A percentile compares a stretch with the other conserved stretches of the same genome.
These are phyloP conservation scores for Caenorhabditis briggsae DNA, from an alignment of 1,140 invertebrate species.

Conservation along the genomic window DNA sequence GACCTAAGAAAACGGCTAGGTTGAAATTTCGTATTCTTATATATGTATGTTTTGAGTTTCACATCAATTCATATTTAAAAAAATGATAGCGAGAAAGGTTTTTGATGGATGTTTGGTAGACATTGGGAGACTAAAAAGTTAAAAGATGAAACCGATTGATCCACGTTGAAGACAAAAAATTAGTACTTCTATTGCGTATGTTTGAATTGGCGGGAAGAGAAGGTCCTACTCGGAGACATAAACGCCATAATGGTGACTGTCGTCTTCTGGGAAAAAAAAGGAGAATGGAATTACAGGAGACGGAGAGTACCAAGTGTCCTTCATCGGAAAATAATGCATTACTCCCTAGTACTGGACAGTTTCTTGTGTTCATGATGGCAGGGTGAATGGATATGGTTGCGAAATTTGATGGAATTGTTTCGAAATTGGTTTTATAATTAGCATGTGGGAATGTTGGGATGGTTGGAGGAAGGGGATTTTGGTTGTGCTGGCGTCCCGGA, in stretches of 20 bases:
- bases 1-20: too few species aligned
- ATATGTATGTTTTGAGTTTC: too few species aligned
- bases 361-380: neutral
- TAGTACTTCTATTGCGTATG: neutral
- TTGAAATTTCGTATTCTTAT: too few species aligned
- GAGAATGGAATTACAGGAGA: neutral
- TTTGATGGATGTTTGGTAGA: too few species aligned
- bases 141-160: constrained; percentile 4
- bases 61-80: too few species aligned
- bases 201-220: constrained; percentile 18
- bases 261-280: neutral
- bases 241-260: constrained; percentile 48
- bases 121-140: neutral
- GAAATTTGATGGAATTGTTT: neutral
- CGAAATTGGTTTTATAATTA: neutral
- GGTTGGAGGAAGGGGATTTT: too few species aligned
- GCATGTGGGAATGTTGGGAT: too few species aligned
- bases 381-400: neutral
- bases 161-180: neutral
- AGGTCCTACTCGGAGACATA: constrained; percentile 15
- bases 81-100: too few species aligned
- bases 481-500: too few species aligned
- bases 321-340: constrained; percentile 42
- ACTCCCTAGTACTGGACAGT: constrained; percentile 37
- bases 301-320: constrained; percentile 41